Evolutionary conservation across 1,140 invertebrate species (phyloP).

Genomic region (Dysdera silvatica): DNA sequence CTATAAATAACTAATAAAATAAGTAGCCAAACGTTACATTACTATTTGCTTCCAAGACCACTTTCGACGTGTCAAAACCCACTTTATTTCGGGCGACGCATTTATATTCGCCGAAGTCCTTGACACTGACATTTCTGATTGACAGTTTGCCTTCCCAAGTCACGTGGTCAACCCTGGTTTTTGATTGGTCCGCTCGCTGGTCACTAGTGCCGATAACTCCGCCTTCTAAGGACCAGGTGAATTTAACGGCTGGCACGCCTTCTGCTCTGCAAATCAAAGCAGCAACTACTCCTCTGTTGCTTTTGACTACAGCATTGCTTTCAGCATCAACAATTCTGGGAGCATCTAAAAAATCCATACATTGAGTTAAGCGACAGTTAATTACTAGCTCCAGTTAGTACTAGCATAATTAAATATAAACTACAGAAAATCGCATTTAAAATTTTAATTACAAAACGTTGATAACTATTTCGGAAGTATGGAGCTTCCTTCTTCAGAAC

Average conservation of each 20-base stretch:
- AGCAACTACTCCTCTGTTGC: slow-evolving; percentile 71
- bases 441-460: background rate
- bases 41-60: slow-evolving; percentile 43
- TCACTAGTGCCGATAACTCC: slow-evolving; percentile 53
- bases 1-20: no score
- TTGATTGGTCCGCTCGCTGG: slow-evolving; percentile 55
- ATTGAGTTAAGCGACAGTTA: background rate
- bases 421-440: background rate
- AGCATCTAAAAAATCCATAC: slow-evolving; percentile 55
- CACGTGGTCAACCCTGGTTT: slow-evolving; percentile 53
- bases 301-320: slow-evolving; percentile 75
- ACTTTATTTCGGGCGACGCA: slow-evolving; percentile 80
- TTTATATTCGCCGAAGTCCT: slow-evolving; percentile 83
- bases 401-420: background rate
- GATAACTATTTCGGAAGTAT: background rate
- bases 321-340: slow-evolving; percentile 76
- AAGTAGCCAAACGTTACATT: no score
- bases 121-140: slow-evolving; percentile 65
- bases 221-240: slow-evolving; percentile 69
- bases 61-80: slow-evolving; percentile 62
- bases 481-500: slow-evolving; percentile 36
- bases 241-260: slow-evolving; percentile 69
- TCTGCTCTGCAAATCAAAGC: slow-evolving; percentile 70
- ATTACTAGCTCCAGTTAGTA: background rate
- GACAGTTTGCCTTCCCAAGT: slow-evolving; percentile 68